A percentile compares a stretch with the other conserved stretches of the same genome.
Conservation (phyloP, 2,113 vertebrate genomes). For the Saccopteryx bilineata region DNA sequence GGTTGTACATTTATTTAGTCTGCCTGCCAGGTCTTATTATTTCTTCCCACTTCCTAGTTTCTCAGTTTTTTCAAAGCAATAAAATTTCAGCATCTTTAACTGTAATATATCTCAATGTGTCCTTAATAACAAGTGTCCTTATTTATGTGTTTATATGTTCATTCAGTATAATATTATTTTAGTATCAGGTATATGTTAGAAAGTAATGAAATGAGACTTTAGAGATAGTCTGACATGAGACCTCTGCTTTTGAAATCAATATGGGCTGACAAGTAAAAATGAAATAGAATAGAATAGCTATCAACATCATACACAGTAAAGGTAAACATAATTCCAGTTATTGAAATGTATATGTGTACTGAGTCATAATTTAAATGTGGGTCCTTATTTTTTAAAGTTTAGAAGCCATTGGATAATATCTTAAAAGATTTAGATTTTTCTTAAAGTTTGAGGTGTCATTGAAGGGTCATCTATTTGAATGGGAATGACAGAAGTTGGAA, state of each 20-base stretch:
- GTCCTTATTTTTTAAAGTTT: background rate
- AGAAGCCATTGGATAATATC: background rate
- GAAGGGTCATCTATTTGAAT: background rate
- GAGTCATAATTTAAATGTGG: background rate
- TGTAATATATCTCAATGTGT: background rate
- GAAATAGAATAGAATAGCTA: background rate
- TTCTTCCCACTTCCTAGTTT: background rate
- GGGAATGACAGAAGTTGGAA: background rate
- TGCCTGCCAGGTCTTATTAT: background rate
- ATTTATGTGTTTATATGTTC: background rate
- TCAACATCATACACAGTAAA: background rate
- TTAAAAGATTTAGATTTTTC: background rate
- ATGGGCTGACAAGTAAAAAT: background rate
- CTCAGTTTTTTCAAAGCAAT: background rate
- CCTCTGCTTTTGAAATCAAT: background rate
- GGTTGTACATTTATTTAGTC: background rate
- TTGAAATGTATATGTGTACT: background rate
- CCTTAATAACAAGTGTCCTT: background rate
- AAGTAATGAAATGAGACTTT: background rate
- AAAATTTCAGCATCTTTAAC: background rate
- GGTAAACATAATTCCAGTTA: background rate
- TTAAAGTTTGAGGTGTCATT: background rate
- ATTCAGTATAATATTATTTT: background rate
- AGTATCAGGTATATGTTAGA: background rate
- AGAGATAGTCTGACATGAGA: background rate